These are phyloP conservation scores for Phania funesta DNA, from an alignment of 2,888 invertebrate species.

Conservation along the genomic window DNA sequence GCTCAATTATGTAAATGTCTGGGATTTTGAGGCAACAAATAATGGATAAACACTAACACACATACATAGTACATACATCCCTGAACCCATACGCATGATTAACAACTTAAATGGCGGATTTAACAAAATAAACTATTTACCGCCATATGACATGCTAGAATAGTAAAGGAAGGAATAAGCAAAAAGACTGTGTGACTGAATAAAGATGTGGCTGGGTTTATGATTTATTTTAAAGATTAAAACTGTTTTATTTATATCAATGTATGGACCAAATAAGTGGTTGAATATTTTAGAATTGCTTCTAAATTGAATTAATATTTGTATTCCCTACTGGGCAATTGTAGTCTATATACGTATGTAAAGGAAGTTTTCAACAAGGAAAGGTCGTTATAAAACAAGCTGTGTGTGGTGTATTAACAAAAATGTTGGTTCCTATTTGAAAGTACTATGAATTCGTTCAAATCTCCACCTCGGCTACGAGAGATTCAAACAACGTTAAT, in stretches of 20 bases:
- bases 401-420: too few relatives aligned
- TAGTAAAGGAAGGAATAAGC: slow-evolving; percentile 32
- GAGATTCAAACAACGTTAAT: too few relatives aligned
- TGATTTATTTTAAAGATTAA: slow-evolving; percentile 20
- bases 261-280: too few relatives aligned
- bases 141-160: slow-evolving; percentile 38
- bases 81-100: slow-evolving; percentile 10
- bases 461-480: too few relatives aligned
- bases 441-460: too few relatives aligned
- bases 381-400: too few relatives aligned
- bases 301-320: too few relatives aligned
- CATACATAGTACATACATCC: neutral
- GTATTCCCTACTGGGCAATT: too few relatives aligned
- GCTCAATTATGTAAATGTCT: slow-evolving; percentile 58
- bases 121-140: slow-evolving; percentile 53
- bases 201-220: slow-evolving; percentile 1
- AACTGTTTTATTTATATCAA: neutral
- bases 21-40: slow-evolving; percentile 30
- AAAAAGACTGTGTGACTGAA: slow-evolving; percentile 1
- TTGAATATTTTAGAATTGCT: too few relatives aligned
- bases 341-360: too few relatives aligned
- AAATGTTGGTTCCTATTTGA: too few relatives aligned
- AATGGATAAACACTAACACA: slow-evolving; percentile 3
- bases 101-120: slow-evolving; percentile 56
- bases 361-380: too few relatives aligned